Percentiles rank a stretch among this genome's conserved stretches.
These are phyloP conservation scores for Perdita meconis DNA, from an alignment of 2,888 invertebrate species.

Conservation along the genomic window DNA sequence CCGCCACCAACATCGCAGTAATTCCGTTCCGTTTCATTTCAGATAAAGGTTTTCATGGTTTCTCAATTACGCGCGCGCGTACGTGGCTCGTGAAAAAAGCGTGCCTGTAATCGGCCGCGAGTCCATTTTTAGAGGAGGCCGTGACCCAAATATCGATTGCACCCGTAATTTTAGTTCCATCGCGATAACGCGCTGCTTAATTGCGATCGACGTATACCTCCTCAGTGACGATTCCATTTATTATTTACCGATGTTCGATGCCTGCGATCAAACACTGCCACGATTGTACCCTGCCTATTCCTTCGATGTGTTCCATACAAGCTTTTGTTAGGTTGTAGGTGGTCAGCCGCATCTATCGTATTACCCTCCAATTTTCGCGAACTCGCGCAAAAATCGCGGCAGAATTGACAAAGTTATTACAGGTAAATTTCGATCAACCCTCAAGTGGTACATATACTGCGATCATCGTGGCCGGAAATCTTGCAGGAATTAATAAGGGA, in stretches of 20 bases:
- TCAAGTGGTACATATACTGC: too few species aligned
- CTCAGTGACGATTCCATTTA: conserved; percentile 18
- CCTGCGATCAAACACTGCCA: not conserved
- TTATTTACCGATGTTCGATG: conserved; percentile 8
- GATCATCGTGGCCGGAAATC: too few species aligned
- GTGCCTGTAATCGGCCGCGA: conserved; percentile 18
- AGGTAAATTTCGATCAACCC: too few species aligned
- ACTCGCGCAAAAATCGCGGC: too few species aligned
- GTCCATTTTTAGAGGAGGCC: conserved; percentile 52
- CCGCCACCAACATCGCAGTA: too few species aligned
- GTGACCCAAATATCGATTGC: conserved; percentile 58
- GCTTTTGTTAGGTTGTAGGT: too few species aligned
- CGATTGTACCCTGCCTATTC: not conserved
- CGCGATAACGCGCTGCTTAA: conserved; percentile 41
- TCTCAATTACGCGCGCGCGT: not conserved
- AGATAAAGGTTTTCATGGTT: conserved; percentile 5
- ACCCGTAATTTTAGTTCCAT: conserved; percentile 48
- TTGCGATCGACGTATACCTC: conserved; percentile 17
- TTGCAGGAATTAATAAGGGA: too few species aligned
- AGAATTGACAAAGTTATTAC: too few species aligned
- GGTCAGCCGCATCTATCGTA: too few species aligned
- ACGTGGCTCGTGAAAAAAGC: conserved; percentile 11
- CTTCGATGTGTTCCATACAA: too few species aligned
- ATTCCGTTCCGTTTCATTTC: not conserved
- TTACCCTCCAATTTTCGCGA: too few species aligned